Conservation (phyloP, 2,888 invertebrate species). For the Lathronympha strigana region DNA sequence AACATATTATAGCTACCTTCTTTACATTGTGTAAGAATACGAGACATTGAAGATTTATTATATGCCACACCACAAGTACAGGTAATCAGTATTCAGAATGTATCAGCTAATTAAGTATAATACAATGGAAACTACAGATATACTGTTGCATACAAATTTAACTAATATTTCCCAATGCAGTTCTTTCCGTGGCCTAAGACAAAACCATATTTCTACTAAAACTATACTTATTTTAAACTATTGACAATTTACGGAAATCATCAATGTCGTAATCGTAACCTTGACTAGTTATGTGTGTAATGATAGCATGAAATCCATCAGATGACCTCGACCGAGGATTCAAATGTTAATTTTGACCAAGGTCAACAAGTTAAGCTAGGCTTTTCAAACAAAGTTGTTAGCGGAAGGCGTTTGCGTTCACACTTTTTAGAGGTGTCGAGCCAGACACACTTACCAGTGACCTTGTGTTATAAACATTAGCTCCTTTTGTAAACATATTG, state of each 20-base stretch:
- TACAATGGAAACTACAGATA: too few species aligned
- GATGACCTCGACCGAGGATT: conserved; percentile 30
- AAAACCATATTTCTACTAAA: too few species aligned
- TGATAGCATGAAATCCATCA: conserved; percentile 20
- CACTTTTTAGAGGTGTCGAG: background rate
- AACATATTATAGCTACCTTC: too few species aligned
- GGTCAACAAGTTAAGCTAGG: conserved; percentile 26
- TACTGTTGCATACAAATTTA: too few species aligned
- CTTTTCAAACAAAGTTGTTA: conserved; percentile 11
- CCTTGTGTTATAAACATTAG: conserved; percentile 1
- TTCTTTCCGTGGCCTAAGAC: too few species aligned
- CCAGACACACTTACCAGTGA: conserved; percentile 3
- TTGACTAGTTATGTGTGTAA: conserved; percentile 28
- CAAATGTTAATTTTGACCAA: conserved; percentile 27
- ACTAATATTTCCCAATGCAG: too few species aligned
- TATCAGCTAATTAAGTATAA: too few species aligned
- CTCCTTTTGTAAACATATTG: background rate
- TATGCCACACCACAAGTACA: too few species aligned
- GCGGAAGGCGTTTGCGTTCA: conserved; percentile 12
- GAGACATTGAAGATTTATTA: too few species aligned
- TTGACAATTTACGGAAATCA: background rate
- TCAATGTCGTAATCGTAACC: conserved; percentile 27
- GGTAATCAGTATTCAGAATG: too few species aligned
- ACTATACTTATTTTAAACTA: too few species aligned
- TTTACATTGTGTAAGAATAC: too few species aligned